A percentile compares a stretch with the other conserved stretches of the same genome.
These are phyloP conservation scores for Dicycla oo DNA, from an alignment of 2,888 invertebrate species.

Conservation along the genomic window DNA sequence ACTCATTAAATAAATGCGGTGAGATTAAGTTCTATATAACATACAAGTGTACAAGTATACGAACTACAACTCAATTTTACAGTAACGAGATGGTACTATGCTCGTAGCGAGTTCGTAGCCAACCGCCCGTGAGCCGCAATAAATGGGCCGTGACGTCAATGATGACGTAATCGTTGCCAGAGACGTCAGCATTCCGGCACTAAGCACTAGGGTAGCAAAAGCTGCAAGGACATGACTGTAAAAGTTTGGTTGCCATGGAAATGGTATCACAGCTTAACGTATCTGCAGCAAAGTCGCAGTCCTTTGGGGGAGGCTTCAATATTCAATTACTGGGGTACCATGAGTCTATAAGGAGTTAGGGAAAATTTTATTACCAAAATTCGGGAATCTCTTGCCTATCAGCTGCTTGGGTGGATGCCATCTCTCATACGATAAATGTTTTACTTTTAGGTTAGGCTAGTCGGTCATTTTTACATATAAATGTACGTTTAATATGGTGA, in stretches of 20 bases:
- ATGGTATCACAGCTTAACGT: not conserved
- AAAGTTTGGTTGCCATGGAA: not conserved
- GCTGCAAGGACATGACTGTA: not conserved
- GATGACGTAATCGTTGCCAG: conserved; percentile 25
- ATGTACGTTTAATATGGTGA: no score
- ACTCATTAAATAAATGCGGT: no score
- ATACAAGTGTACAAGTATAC: not conserved
- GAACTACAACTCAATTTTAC: not conserved
- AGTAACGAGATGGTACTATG: not conserved
- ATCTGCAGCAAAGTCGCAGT: conserved; percentile 3
- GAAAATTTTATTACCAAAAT: not conserved
- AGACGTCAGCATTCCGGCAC: conserved; percentile 16
- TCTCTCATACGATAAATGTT: not conserved
- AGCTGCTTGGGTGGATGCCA: not conserved
- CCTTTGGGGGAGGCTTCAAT: conserved; percentile 35
- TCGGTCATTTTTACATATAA: no score
- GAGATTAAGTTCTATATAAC: no score
- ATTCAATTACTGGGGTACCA: conserved; percentile 38
- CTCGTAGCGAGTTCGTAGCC: not conserved
- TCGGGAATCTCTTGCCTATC: not conserved
- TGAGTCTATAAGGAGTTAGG: not conserved
- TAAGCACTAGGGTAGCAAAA: conserved; percentile 34
- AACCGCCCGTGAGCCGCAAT: not conserved
- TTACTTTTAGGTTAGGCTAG: not conserved
- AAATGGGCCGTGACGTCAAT: conserved; percentile 6